A percentile compares a stretch with the other conserved stretches of the same genome.
Conservation (phyloP, 2,113 vertebrate genomes). For the Nibea coibor region DNA sequence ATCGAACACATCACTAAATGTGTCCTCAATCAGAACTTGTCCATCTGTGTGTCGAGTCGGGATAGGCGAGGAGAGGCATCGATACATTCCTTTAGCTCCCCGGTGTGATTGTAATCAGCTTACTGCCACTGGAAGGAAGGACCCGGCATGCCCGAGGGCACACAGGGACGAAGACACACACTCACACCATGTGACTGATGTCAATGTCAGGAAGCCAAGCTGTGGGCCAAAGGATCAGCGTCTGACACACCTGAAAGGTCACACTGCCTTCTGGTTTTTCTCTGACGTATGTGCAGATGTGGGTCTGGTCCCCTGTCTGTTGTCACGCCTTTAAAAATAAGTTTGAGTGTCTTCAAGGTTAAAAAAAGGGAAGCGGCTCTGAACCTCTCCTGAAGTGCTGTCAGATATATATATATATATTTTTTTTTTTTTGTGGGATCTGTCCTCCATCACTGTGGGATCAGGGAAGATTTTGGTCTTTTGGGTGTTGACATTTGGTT, state of each 20-base stretch:
- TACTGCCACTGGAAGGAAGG: constrained; percentile 38
- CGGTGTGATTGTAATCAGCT: constrained; percentile 67
- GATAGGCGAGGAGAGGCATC: constrained; percentile 30
- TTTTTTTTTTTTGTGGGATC: constrained; percentile 16
- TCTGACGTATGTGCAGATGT: constrained; percentile 2
- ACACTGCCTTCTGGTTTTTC: background rate
- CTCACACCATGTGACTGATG: constrained; percentile 39
- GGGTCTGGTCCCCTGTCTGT: background rate
- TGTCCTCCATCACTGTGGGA: constrained; percentile 40
- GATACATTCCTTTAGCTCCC: constrained; percentile 44
- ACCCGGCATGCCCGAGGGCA: constrained; percentile 32
- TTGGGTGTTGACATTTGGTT: constrained; percentile 71
- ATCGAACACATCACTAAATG: constrained; percentile 18
- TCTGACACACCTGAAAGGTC: constrained; percentile 41
- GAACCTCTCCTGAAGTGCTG: constrained; percentile 9
- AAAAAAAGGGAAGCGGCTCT: background rate
- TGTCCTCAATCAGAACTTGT: constrained; percentile 3
- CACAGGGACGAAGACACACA: constrained; percentile 29
- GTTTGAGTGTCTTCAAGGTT: background rate
- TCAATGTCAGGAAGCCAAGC: constrained; percentile 42
- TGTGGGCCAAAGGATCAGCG: constrained; percentile 40
- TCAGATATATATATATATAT: no score
- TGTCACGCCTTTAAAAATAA: constrained; percentile 3
- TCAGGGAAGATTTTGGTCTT: constrained; percentile 58
- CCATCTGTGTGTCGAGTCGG: constrained; percentile 31